Evolutionary conservation across 2,797 vertebrate genomes (phyloP), one percentile per base, ranked within the genome.

Genomic region (Acrossocheilus fasciatus): DNA sequence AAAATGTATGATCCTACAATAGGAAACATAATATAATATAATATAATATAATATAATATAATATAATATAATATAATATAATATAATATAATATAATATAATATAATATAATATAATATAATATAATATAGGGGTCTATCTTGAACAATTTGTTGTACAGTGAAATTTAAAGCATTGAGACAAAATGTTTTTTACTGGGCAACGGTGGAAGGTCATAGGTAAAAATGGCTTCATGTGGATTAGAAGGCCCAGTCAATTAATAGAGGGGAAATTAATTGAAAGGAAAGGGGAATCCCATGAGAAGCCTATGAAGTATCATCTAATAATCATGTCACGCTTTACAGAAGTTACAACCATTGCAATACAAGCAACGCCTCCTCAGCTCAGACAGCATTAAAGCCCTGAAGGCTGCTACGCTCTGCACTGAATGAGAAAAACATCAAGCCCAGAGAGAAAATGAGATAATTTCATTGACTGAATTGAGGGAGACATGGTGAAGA

Each of bases 241-340:
- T 20, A 64, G 26, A 74, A 5, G 6, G 70, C 9, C 18, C 41
- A n/a, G 14, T 57, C 26, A 57, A 75, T 50, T 64, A 64, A 47
- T 50, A 4, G 2, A 64, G 41, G 12, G 26, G 4, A 73, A 83
- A 69, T 85, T 39, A 54, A 54, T 20, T 41, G 73, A 17, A 14
- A 76, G 17, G 2, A 77, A 26, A 84, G 36, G 23, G 45, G 9
- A 20, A 41, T 85, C 83, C 62, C 62, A 15, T 54, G 34, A 54
- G 70, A 64, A 64, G 45, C 54, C 10, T 57, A n/a, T 78, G 45
- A 85, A 57, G 82, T 18, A 26, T 69, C 47, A 78, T 54, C 10
- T 66, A 43, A 52, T 26, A 81, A 70, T 70, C 36, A 78, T 78
- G 62, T 70, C 83, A 78, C 4, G 39, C 47, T 23, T 41, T 85